Evolutionary conservation across 2,797 vertebrate species (phyloP).

Genomic region (Pelodytes ibericus): DNA sequence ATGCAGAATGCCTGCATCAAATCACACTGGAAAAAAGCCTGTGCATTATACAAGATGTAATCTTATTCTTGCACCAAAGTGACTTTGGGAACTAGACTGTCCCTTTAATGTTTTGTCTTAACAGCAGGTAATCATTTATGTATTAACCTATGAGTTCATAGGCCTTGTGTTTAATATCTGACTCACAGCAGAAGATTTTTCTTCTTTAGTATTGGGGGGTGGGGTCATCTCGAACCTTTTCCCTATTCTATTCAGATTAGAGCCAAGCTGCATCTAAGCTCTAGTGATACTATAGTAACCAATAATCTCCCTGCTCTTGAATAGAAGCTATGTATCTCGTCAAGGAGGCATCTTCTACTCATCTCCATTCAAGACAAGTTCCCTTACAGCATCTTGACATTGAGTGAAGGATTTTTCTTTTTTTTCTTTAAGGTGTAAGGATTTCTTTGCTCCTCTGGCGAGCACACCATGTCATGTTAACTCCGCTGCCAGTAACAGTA

Average conservation of each 20-base stretch:
- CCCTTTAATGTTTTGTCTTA: too few species aligned
- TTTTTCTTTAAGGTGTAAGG: too few species aligned
- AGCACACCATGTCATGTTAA: too few species aligned
- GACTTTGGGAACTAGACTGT: too few species aligned
- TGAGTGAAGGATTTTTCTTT: not conserved
- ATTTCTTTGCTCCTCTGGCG: too few species aligned
- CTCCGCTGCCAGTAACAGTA: too few species aligned
- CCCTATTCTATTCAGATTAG: conserved; percentile 99
- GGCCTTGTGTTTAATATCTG: not conserved
- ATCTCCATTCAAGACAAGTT: conserved; percentile 91
- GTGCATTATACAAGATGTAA: too few species aligned
- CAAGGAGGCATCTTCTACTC: conserved; percentile 87
- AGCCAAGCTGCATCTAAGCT: conserved; percentile 93
- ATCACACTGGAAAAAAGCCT: too few species aligned
- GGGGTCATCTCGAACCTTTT: conserved; percentile 96
- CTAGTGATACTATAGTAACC: conserved; percentile 99
- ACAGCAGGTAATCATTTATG: too few species aligned
- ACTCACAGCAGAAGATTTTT: not conserved
- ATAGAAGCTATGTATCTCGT: conserved; percentile 99
- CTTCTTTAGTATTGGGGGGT: conserved; percentile 65
- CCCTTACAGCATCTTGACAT: conserved; percentile 84
- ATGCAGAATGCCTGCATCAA: too few species aligned
- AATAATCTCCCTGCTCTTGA: conserved; percentile 96
- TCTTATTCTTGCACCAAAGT: too few species aligned
- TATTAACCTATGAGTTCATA: too few species aligned